Conservation (phyloP, 2,888 invertebrate species). For the Lamellibrachia satsuma region DNA sequence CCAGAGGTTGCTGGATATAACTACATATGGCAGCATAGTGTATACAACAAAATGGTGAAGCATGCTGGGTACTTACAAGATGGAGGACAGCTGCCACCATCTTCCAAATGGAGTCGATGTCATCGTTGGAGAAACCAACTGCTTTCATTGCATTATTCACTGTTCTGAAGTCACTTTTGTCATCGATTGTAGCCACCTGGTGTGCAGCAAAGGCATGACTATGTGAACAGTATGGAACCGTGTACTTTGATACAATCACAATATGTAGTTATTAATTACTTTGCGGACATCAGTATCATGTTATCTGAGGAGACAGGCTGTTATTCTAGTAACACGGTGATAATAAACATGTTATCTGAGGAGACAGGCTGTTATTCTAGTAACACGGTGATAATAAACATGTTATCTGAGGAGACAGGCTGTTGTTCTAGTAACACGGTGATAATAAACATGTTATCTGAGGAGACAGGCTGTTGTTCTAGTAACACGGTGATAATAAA, state of each 20-base stretch:
- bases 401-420: too few species aligned
- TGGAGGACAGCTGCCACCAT: constrained; percentile 89
- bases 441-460: too few species aligned
- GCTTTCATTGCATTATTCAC: constrained; percentile 85
- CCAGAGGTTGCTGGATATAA: too few species aligned
- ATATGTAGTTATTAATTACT: neutral
- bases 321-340: neutral
- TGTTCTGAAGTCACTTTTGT: constrained; percentile 82
- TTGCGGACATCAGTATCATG: neutral
- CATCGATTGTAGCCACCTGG: constrained; percentile 74
- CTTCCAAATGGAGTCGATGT: constrained; percentile 88
- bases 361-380: too few species aligned
- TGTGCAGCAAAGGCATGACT: neutral
- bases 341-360: neutral
- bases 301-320: neutral
- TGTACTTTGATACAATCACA: neutral
- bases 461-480: too few species aligned
- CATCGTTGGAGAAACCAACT: constrained; percentile 80
- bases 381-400: too few species aligned
- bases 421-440: too few species aligned
- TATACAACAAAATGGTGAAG: neutral
- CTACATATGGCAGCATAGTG: too few species aligned
- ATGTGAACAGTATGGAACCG: neutral
- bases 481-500: too few species aligned
- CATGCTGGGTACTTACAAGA: constrained; percentile 72